Evolutionary conservation across 2,113 vertebrate species (phyloP).

Genomic region (Phoenicopterus ruber): DNA sequence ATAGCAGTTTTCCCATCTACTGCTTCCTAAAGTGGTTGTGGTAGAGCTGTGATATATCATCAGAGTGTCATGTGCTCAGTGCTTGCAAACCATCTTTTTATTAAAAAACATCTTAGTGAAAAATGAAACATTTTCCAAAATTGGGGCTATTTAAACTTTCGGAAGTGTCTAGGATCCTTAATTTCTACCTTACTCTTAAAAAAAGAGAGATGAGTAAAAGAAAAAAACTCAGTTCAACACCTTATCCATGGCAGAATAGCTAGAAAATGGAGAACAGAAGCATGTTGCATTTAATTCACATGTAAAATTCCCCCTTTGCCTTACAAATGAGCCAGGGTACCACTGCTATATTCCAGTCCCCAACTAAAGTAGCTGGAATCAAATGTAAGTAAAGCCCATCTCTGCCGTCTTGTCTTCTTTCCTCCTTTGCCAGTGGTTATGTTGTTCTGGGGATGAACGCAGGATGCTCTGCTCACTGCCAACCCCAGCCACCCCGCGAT

Average conservation of each 20-base stretch:
- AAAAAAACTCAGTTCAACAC: neutral
- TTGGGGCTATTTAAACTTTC: neutral
- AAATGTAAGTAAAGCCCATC: neutral
- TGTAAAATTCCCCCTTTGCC: neutral
- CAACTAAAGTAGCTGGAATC: neutral
- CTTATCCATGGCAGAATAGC: neutral
- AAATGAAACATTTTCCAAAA: neutral
- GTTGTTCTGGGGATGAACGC: neutral
- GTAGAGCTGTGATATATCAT: neutral
- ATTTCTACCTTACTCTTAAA: neutral
- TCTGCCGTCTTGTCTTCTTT: neutral
- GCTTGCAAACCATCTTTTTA: neutral
- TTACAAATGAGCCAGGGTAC: neutral
- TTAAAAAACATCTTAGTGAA: neutral
- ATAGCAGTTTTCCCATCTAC: neutral
- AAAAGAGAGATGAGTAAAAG: neutral
- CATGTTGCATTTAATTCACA: neutral
- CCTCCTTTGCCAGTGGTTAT: neutral
- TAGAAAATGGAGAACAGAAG: neutral
- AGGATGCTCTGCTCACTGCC: neutral
- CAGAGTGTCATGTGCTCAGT: neutral
- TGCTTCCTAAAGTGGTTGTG: neutral
- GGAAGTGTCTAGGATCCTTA: neutral
- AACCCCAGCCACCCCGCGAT: neutral
- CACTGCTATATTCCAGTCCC: neutral